Conservation (phyloP, 2,113 vertebrate species). For the Rhinolophus sinicus region DNA sequence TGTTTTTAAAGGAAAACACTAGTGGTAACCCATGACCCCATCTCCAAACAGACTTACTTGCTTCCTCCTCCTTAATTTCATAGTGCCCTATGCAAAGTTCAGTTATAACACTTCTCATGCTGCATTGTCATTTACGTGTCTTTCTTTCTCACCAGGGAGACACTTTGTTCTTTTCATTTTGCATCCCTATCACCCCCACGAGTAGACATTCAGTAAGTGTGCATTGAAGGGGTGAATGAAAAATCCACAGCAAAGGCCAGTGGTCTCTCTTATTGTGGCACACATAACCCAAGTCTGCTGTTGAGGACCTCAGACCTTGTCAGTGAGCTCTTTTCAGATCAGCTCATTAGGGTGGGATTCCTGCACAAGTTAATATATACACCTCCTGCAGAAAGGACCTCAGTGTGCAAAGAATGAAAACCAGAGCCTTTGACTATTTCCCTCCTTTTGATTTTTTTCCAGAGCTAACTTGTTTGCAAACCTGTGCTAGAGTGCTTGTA, state of each 20-base stretch:
- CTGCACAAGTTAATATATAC: not conserved
- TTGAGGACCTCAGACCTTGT: not conserved
- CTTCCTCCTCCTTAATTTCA: not conserved
- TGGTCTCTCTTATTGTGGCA: not conserved
- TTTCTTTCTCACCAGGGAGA: constrained; percentile 31
- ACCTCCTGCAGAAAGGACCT: not conserved
- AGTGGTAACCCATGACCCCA: not conserved
- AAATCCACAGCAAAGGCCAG: not conserved
- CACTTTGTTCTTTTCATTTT: constrained; percentile 39
- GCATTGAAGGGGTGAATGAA: not conserved
- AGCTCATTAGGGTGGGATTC: not conserved
- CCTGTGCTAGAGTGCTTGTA: not conserved
- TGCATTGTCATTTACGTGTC: not conserved
- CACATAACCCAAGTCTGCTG: not conserved
- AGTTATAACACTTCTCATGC: not conserved
- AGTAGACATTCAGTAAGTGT: not conserved
- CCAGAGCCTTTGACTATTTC: not conserved
- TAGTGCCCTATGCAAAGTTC: not conserved
- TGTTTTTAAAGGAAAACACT: not conserved
- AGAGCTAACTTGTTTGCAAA: not conserved
- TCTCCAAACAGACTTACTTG: not conserved
- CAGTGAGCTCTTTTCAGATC: not conserved
- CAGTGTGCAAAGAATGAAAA: not conserved
- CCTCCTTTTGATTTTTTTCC: not conserved
- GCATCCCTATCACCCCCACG: not conserved